Conservation (phyloP, 2,113 vertebrate species). For the Datnioides undecimradiatus region DNA sequence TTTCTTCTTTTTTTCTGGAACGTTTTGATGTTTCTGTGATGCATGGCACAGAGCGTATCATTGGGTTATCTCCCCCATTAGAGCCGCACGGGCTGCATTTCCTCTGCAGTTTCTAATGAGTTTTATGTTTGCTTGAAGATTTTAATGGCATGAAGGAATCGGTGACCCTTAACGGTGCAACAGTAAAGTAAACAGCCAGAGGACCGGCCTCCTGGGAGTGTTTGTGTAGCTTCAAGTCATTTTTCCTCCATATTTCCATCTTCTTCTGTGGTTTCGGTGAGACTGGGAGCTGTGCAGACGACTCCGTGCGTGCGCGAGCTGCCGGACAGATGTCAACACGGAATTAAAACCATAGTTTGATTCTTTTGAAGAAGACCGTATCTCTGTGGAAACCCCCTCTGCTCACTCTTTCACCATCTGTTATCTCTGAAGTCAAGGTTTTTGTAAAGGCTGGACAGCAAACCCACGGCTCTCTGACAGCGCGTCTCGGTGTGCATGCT, state of each 20-base stretch:
- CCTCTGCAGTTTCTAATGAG: constrained; percentile 70
- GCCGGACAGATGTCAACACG: background rate
- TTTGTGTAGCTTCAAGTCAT: background rate
- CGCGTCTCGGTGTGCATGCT: constrained; percentile 48
- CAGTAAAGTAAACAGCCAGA: constrained; percentile 58
- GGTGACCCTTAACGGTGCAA: constrained; percentile 70
- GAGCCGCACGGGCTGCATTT: constrained; percentile 59
- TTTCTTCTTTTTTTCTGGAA: constrained; percentile 9
- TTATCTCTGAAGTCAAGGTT: constrained; percentile 66
- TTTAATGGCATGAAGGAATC: constrained; percentile 79
- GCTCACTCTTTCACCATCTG: constrained; percentile 51
- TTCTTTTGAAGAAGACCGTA: constrained; percentile 15
- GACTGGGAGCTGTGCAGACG: background rate
- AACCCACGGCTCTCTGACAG: constrained; percentile 50
- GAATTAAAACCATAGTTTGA: constrained; percentile 1
- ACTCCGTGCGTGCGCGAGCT: background rate
- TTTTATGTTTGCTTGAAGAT: constrained; percentile 72
- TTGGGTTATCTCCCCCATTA: constrained; percentile 67
- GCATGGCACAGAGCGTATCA: constrained; percentile 63
- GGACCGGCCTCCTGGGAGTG: background rate
- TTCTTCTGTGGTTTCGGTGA: background rate
- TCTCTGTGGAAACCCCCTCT: constrained; percentile 29
- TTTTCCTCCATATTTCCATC: background rate
- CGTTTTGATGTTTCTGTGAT: constrained; percentile 53
- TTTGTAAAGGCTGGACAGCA: constrained; percentile 61